Percentiles rank a stretch among this genome's conserved stretches.
Conservation (phyloP, 2,797 vertebrate genomes). For the Silurus aristotelis region DNA sequence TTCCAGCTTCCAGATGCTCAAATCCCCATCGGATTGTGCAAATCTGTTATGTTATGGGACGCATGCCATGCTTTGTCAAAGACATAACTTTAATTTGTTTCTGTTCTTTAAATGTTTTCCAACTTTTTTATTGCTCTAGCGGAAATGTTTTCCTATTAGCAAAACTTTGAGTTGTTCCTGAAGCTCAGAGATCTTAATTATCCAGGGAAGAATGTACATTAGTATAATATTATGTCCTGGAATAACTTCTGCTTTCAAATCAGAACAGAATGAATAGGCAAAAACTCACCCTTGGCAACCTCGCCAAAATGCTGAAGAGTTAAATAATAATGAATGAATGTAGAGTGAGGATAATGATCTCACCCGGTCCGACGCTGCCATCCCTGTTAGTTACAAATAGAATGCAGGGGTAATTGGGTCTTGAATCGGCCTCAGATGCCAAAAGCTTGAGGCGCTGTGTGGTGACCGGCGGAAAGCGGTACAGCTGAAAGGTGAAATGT, state of each 20-base stretch:
- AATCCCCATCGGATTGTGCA: background rate
- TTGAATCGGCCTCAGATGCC: constrained; percentile 38
- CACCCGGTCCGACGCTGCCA: constrained; percentile 74
- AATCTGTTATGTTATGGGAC: background rate
- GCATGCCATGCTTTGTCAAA: constrained; percentile 17
- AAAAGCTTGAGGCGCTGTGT: constrained; percentile 83
- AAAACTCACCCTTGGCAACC: background rate
- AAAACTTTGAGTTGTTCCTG: background rate
- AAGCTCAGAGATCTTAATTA: background rate
- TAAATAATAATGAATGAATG: background rate
- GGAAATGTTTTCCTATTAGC: background rate
- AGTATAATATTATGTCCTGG: background rate
- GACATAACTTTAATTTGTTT: background rate
- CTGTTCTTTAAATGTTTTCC: background rate
- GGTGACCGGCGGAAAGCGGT: constrained; percentile 84
- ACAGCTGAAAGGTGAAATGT: constrained; percentile 96
- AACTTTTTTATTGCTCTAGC: background rate
- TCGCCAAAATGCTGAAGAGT: background rate
- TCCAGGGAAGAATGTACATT: background rate
- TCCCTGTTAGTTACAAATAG: constrained; percentile 75
- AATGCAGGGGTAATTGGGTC: constrained; percentile 66
- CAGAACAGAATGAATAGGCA: background rate
- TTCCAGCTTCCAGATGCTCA: constrained; percentile 11
- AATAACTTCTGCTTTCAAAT: background rate
- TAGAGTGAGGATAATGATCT: constrained; percentile 51